Conservation (phyloP, 2,888 invertebrate genomes). For the Azorinus chamasolen region DNA sequence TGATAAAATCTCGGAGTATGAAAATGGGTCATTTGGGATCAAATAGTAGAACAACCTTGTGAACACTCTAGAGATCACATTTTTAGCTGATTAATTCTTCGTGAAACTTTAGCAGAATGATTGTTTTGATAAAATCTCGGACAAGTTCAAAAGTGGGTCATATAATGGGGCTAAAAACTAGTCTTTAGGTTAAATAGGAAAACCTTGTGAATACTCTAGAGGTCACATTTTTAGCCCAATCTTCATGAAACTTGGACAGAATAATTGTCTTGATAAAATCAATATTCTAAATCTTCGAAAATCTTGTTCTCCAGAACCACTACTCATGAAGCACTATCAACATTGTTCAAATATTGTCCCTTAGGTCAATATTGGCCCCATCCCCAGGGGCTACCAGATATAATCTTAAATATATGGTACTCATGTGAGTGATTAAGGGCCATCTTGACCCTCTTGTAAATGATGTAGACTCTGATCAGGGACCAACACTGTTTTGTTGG, state of each 20-base stretch:
- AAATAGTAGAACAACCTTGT: conserved; percentile 14
- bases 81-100: neutral
- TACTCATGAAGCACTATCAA: too few relatives aligned
- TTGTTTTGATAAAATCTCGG: conserved; percentile 6
- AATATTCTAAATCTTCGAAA: neutral
- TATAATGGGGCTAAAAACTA: neutral
- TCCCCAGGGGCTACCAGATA: too few relatives aligned
- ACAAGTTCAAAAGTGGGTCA: neutral
- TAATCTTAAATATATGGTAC: too few relatives aligned
- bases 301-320: too few relatives aligned
- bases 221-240: neutral
- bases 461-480: too few relatives aligned
- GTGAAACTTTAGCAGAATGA: conserved; percentile 3
- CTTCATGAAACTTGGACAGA: neutral
- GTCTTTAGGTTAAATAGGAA: too few relatives aligned
- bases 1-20: conserved; percentile 1
- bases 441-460: too few relatives aligned
- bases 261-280: neutral
- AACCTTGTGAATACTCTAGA: conserved; percentile 1
- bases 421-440: too few relatives aligned
- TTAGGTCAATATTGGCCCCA: too few relatives aligned
- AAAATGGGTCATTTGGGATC: conserved; percentile 1
- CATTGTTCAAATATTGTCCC: too few relatives aligned
- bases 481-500: too few relatives aligned
- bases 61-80: conserved; percentile 11